Evolutionary conservation across 2,113 vertebrate genomes (phyloP), one percentile per base, ranked within the genome.

Genomic region (Semnornis frantzii): DNA sequence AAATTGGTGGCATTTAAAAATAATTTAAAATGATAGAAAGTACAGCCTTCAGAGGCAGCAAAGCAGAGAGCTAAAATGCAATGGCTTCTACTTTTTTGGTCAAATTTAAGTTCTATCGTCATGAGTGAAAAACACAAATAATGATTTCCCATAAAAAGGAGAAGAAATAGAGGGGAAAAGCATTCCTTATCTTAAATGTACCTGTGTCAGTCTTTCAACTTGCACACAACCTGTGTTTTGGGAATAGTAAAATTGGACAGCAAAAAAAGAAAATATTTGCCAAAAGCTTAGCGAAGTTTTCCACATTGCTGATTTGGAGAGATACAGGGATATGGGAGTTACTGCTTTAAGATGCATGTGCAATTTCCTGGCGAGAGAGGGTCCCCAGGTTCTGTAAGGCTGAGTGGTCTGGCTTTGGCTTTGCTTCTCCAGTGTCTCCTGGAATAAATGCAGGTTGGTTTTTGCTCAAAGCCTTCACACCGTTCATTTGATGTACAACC

Each of bases 21-120:
- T 20, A 94, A 75, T 73, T 11, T 27, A 65, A 90, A 59, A 30
- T 18, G 6, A 30, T 10, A 24, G 15, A 1, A 60, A 42, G 66
- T 24, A 7, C 12, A 33, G 12, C 73, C 66, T 83, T 88, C 73
- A 88, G 82, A 91, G 60, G 54, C 10, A 69, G 44, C 3, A 14
- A 85, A 77, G 54, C 78, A 86, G 59, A 79, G 93, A 87, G 27
- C 18, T 92, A 69, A 94, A 96, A 94, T 30, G 23, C 33, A 93
- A n/a, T 34, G 21, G 21, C 17, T 90, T 90, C 83, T 89, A 58
- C 16, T 50, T 64, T 50, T 66, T 90, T 46, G 20, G 20, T 94
- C 2, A 1, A 62, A 74, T 82, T 50, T 39, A 82, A 60, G 66
- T 64, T 81, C 31, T 93, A 34, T 71, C 87, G 64, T 68, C 31